These are phyloP conservation scores for Melangyna quadrimaculata DNA, from an alignment of 2,888 invertebrate species.

Conservation along the genomic window DNA sequence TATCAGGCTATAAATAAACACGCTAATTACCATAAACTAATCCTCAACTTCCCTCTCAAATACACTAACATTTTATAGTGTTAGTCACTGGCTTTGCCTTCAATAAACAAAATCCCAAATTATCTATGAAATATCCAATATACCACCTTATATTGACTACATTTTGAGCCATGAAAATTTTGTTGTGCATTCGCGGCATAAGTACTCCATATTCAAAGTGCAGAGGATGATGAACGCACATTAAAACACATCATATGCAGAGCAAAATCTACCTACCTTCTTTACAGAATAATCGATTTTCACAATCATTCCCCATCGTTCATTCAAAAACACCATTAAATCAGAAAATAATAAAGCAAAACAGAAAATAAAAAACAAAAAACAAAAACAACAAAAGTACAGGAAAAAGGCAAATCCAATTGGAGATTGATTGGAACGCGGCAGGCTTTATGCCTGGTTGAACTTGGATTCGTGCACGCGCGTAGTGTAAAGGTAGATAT, in stretches of 20 bases:
- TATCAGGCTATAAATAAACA: not conserved
- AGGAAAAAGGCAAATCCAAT: slow-evolving; percentile 59
- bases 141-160: slow-evolving; percentile 42
- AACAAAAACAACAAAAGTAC: not conserved
- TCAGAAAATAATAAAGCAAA: slow-evolving; percentile 7
- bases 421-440: slow-evolving; percentile 69
- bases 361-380: not conserved
- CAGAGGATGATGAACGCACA: slow-evolving; percentile 35
- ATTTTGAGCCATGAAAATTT: slow-evolving; percentile 34
- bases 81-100: too few relatives aligned
- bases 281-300: slow-evolving; percentile 43
- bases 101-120: slow-evolving; percentile 1
- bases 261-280: not conserved
- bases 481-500: slow-evolving; percentile 68
- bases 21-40: not conserved
- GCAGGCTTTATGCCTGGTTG: slow-evolving; percentile 65
- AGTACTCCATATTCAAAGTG: slow-evolving; percentile 32
- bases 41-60: not conserved
- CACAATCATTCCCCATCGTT: not conserved
- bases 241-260: slow-evolving; percentile 58
- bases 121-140: slow-evolving; percentile 24
- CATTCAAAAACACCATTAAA: not conserved
- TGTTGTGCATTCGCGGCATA: slow-evolving; percentile 10
- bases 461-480: slow-evolving; percentile 66
- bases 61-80: not conserved